Conservation (phyloP, 1,140 invertebrate genomes). For the Bombus huntii region DNA sequence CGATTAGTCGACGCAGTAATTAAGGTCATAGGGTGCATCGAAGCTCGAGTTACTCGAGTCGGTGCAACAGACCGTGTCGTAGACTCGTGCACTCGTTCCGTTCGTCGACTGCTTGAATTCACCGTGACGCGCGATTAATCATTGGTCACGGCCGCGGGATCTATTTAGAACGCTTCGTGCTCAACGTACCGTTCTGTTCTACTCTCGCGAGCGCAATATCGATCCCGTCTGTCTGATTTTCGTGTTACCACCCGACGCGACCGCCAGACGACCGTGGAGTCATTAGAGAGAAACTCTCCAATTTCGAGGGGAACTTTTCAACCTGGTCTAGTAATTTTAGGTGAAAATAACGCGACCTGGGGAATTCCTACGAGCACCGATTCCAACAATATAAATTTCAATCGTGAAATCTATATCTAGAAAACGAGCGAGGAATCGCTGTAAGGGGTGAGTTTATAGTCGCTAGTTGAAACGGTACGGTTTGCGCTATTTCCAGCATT, state of each 20-base stretch:
- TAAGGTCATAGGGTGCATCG: constrained; percentile 65
- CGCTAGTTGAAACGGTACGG: constrained; percentile 14
- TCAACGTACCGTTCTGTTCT: background rate
- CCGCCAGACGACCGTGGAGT: background rate
- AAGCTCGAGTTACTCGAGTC: constrained; percentile 49
- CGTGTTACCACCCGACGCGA: background rate
- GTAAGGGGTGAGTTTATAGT: constrained; percentile 20
- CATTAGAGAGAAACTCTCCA: constrained; percentile 4
- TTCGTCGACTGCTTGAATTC: constrained; percentile 36
- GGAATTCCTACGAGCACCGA: background rate
- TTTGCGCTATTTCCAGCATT: constrained; percentile 36
- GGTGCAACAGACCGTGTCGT: constrained; percentile 35
- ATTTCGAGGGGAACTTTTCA: background rate
- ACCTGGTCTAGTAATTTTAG: background rate
- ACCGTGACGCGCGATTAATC: constrained; percentile 58
- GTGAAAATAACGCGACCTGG: constrained; percentile 2
- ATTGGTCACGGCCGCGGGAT: constrained; percentile 34
- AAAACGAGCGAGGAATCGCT: background rate
- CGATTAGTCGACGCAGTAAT: constrained; percentile 68
- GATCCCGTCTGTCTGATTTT: constrained; percentile 11
- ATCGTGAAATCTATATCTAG: constrained; percentile 3
- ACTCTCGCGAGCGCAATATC: background rate
- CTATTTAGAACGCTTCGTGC: constrained; percentile 25
- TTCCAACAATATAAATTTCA: constrained; percentile 21
- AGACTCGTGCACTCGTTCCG: constrained; percentile 45